Conservation (phyloP, 1,140 invertebrate species). For the Scaptomyza graminum region DNA sequence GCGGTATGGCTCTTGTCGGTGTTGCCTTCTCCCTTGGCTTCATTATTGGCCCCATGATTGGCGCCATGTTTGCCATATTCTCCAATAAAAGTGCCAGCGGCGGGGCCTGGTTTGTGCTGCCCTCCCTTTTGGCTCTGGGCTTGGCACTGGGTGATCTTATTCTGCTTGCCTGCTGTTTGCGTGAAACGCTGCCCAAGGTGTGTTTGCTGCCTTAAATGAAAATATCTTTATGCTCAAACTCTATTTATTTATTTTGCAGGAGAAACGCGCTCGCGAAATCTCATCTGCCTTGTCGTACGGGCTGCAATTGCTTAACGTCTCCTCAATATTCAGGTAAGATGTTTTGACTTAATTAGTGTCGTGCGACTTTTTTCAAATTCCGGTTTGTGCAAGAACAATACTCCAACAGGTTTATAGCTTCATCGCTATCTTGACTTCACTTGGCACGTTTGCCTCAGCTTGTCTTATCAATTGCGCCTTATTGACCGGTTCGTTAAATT, state of each 20-base stretch:
- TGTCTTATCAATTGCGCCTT: constrained; percentile 47
- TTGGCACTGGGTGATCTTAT: constrained; percentile 92
- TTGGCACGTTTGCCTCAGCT: constrained; percentile 38
- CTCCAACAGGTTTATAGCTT: constrained; percentile 38
- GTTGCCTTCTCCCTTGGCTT: constrained; percentile 99
- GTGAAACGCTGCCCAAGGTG: constrained; percentile 92
- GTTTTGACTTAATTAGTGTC: constrained; percentile 57
- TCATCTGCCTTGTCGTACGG: constrained; percentile 87
- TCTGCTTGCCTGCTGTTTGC: constrained; percentile 90
- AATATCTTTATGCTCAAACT: background rate
- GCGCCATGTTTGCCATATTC: constrained; percentile 93
- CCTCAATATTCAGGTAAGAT: constrained; percentile 83
- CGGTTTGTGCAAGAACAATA: background rate
- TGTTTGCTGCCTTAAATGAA: background rate
- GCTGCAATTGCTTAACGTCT: constrained; percentile 86
- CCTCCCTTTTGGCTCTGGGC: constrained; percentile 93
- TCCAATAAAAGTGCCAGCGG: constrained; percentile 85
- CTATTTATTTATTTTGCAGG: constrained; percentile 85
- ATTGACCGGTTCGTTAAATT: constrained; percentile 17
- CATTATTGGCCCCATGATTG: constrained; percentile 97
- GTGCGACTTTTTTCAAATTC: constrained; percentile 30
- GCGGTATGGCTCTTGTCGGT: constrained; percentile 98
- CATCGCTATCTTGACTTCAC: constrained; percentile 37
- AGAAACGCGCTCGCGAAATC: constrained; percentile 76
- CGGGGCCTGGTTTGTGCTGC: constrained; percentile 91